Percentiles rank a stretch among this genome's conserved stretches.
Conservation (phyloP, 2,797 vertebrate genomes). For the Cottoperca gobio region DNA sequence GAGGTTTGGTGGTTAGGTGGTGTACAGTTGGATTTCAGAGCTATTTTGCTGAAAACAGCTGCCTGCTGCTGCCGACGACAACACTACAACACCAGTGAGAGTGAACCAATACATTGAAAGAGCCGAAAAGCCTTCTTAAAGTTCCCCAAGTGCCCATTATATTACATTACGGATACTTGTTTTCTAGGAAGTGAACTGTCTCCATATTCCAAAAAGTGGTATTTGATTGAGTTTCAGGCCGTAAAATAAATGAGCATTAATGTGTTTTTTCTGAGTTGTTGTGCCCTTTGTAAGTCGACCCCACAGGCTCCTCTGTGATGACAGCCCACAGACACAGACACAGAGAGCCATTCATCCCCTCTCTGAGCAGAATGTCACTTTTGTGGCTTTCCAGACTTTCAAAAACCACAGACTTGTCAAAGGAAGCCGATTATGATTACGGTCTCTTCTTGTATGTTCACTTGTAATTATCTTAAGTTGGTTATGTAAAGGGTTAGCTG, state of each 20-base stretch:
- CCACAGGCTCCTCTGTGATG: slow-evolving; percentile 70
- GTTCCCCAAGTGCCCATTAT: neutral
- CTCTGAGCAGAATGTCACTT: slow-evolving; percentile 71
- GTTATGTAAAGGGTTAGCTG: slow-evolving; percentile 53
- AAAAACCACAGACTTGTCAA: slow-evolving; percentile 75
- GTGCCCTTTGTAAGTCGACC: slow-evolving; percentile 73
- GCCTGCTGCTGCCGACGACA: neutral
- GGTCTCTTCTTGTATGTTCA: slow-evolving; percentile 54
- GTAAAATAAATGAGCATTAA: slow-evolving; percentile 45
- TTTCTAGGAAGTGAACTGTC: slow-evolving; percentile 16
- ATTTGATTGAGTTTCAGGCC: slow-evolving; percentile 43
- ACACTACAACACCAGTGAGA: neutral
- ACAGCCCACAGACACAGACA: slow-evolving; percentile 76
- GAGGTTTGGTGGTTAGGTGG: neutral
- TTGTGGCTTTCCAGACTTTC: slow-evolving; percentile 62
- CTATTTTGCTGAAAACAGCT: neutral
- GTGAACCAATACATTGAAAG: slow-evolving; percentile 5
- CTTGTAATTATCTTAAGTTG: slow-evolving; percentile 71
- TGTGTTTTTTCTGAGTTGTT: slow-evolving; percentile 69
- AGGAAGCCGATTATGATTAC: slow-evolving; percentile 73
- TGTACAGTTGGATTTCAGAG: neutral
- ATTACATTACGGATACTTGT: neutral
- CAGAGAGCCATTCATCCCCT: slow-evolving; percentile 77
- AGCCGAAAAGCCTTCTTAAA: neutral
- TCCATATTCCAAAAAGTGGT: slow-evolving; percentile 23